Conservation (phyloP, 2,888 invertebrate species). For the Drosophila trichaetosa region DNA sequence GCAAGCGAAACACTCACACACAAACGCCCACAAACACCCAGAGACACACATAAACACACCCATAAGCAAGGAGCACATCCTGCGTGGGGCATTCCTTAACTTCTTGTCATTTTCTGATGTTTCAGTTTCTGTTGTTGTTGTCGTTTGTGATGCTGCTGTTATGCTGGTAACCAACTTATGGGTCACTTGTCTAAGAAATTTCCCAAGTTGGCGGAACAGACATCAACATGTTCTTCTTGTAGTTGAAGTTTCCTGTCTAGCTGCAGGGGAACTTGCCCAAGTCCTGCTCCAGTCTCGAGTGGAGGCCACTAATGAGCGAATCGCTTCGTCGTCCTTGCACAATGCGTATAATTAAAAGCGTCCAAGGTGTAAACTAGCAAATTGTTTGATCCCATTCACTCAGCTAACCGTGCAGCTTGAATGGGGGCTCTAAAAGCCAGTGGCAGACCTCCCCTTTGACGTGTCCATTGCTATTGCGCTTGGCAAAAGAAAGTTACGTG, state of each 20-base stretch:
- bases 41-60: conserved; percentile 7
- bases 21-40: conserved; percentile 1
- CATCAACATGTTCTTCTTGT: conserved; percentile 56
- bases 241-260: conserved; percentile 51
- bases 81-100: conserved; percentile 39
- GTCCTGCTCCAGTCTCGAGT: conserved; percentile 18
- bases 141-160: conserved; percentile 17
- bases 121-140: conserved; percentile 23
- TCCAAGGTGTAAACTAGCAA: conserved; percentile 80
- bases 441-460: not conserved
- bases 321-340: conserved; percentile 46
- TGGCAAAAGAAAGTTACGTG: conserved; percentile 10
- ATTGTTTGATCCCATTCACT: conserved; percentile 79
- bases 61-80: conserved; percentile 33
- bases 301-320: conserved; percentile 67
- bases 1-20: conserved; percentile 24
- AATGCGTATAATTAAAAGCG: conserved; percentile 78
- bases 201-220: conserved; percentile 60
- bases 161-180: conserved; percentile 60
- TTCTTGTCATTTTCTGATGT: conserved; percentile 33
- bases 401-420: conserved; percentile 40
- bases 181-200: conserved; percentile 69
- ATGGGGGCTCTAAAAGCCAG: conserved; percentile 17
- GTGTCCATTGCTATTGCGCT: conserved; percentile 7
- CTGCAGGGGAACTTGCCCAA: conserved; percentile 5